phyloP scores from a whole-genome alignment of 2,888 invertebrate genomes.

The Calameuta idolon region DNA sequence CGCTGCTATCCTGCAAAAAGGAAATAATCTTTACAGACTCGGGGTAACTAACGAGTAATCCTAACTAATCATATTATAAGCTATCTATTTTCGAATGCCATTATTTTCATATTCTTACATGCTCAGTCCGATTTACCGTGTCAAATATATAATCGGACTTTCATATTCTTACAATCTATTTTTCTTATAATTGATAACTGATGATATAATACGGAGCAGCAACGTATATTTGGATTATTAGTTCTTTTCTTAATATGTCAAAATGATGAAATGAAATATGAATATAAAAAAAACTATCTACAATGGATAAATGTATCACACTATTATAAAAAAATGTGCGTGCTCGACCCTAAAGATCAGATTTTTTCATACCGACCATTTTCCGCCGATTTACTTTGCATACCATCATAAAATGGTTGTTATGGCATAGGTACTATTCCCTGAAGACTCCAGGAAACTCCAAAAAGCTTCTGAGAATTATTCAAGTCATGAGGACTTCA shows the following conservation, averaged over 20 bases:
- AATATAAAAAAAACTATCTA: not conserved
- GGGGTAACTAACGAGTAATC: conserved; percentile 42
- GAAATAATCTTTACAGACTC: conserved; percentile 51
- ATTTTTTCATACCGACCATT: conserved; percentile 29
- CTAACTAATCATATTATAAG: not conserved
- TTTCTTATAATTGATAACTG: not conserved
- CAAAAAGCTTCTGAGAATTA: not conserved
- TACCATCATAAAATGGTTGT: conserved; percentile 6
- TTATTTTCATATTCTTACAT: not conserved
- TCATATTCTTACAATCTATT: not conserved
- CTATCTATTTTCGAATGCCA: not conserved
- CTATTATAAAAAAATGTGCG: not conserved
- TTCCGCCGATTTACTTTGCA: not conserved
- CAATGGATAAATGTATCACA: not conserved
- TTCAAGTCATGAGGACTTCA: not conserved
- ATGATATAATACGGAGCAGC: not conserved
- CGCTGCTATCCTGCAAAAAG: conserved; percentile 58
- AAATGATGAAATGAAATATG: not conserved
- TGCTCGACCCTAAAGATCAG: not conserved
- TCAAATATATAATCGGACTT: not conserved
- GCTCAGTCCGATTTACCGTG: not conserved
- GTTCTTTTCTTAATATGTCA: not conserved
- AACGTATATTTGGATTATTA: not conserved
- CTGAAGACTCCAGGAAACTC: not conserved
- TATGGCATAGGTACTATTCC: not conserved